Base-by-base conservation (phyloP, 2,888 invertebrate genomes). In the Diarsia brunnea region DNA sequence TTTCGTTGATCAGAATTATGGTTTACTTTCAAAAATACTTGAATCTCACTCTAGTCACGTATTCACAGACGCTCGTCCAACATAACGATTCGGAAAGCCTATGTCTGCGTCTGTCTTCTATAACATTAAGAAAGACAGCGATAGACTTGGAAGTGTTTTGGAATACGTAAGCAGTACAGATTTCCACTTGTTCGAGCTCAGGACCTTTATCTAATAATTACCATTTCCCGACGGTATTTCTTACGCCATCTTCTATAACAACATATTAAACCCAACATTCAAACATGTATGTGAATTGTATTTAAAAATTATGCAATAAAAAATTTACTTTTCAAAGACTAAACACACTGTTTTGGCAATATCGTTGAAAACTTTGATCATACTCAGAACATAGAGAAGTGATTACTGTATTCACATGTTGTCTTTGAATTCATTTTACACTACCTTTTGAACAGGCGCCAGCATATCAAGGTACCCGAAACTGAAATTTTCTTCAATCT, bases 291-390 rank as follows among this genome's bases (percentile, higher is more conserved):
- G 8, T 38, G 38, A 38, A 7, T 38, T 38, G 38, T 38, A 38
- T 38, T 38, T 38, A 38, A 38, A 38, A 51, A 31, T 16, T 61
- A 49, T 72, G 47, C 53, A 63, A 71, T 43, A 21, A 55, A 80
- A 63, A 80, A 49, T 14, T 11, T 7, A 64, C 43, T 55, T 73
- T 72, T 45, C 21, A 43, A 55, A n/a, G 43, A 27, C 27, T 53
- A 69, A 70, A 64, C 55, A 64, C 55, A 49, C 24, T 58, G 16
- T 43, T 24, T n/a, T 80, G 63, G 31, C 64, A 80, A n/a, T 45
- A 45, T 77, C 43, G 21, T 71, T 64, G 64, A 58, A 51, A 80
- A 49, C 73, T 16, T 31, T 73, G 63, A 80, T 14, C 64, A 64
- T 21, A 79, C 16, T 45, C 14, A 45, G 16, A 61, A 10, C 43